Base-by-base conservation (phyloP, 2,888 invertebrate genomes). In the Halictus quadricinctus region DNA sequence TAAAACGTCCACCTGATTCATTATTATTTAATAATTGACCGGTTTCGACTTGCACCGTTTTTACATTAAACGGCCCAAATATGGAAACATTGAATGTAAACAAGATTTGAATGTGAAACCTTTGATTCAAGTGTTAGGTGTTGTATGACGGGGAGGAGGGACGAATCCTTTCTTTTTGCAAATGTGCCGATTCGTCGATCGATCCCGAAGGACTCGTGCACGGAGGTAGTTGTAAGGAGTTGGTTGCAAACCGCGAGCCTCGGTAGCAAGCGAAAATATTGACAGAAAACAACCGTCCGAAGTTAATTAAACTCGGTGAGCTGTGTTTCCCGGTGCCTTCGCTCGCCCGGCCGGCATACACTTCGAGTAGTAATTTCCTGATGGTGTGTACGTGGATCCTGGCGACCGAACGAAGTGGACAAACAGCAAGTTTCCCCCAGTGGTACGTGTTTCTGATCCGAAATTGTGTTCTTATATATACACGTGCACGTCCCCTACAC, bases 241-340 rank as follows among this genome's bases (percentile, higher is more conserved):
- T 79, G 82, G 81, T 79, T 83, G 84, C 86, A 81, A 83, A 76
- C 77, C 76, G 58, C 80, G 79, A 50, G 81, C 83, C 82, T 21
- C 82, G 87, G 88, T 66, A 86, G 89, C 90, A 84, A 92, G 92
- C 84, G 93, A 94, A 94, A 94, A 94, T 94, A 94, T 94, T 94
- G 94, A 94, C 93, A 92, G 91, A 93, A 93, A 94, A 93, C 93
- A 93, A 90, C 88, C 89, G 90, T 89, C 88, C 91, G 88, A 92
- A 94, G 94, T 94, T 94, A 94, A 94, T 94, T 93, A 94, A 94
- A 94, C 92, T 92, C 90, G 91, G 86, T 90, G 91, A 91, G 91
- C 90, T 90, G 85, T 90, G 91, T 91, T 92, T 89, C 91, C 88
- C 89, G 89, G 90, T 84, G 86, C 87, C 88, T 87, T 82, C 78